Evolutionary conservation across 2,113 vertebrate species (phyloP).

Genomic region (Conger conger): DNA sequence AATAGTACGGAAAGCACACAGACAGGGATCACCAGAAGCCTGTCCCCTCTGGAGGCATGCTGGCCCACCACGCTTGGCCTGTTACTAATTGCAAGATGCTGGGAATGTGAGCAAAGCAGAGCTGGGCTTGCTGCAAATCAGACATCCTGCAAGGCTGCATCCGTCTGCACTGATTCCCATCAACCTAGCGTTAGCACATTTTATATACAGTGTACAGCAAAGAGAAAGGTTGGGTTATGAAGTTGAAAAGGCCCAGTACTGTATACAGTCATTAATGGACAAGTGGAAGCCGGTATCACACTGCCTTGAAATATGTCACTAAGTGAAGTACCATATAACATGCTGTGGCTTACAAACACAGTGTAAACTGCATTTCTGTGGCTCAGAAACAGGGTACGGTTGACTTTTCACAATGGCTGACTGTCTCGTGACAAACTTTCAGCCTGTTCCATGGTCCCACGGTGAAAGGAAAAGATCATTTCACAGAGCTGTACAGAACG

Average conservation of each 20-base stretch:
- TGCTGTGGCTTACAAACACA: neutral
- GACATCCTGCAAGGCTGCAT: constrained; percentile 5
- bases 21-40: constrained; percentile 13
- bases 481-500: neutral
- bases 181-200: constrained; percentile 5
- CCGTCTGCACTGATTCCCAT: constrained; percentile 20
- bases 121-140: neutral
- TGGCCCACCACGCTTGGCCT: constrained; percentile 15
- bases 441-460: neutral
- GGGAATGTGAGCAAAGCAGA: constrained; percentile 4
- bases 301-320: neutral
- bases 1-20: constrained; percentile 1
- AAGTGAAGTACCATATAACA: neutral
- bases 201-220: constrained; percentile 14
- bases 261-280: neutral
- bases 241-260: neutral
- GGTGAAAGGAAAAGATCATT: neutral
- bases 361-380: neutral
- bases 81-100: constrained; percentile 26
- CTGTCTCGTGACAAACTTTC: neutral
- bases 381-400: neutral
- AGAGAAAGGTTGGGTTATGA: neutral
- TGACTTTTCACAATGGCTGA: neutral
- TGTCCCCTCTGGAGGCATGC: neutral
- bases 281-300: neutral